These are phyloP conservation scores for Clarias gariepinus DNA, from an alignment of 2,113 vertebrate genomes.

Conservation along the genomic window DNA sequence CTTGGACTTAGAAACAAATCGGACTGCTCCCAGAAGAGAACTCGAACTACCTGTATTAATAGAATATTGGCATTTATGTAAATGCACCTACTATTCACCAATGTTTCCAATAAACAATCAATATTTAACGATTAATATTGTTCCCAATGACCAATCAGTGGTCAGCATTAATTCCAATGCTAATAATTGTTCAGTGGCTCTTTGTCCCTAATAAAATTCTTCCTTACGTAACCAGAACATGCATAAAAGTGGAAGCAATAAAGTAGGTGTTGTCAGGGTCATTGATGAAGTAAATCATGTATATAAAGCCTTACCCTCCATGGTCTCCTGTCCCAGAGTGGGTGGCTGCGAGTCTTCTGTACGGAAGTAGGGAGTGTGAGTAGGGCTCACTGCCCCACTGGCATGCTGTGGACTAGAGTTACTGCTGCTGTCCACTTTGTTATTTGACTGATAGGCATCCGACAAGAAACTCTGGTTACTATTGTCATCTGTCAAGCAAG, in stretches of 20 bases:
- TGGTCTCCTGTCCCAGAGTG: slow-evolving; percentile 90
- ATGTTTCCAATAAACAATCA: background rate
- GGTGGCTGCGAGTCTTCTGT: slow-evolving; percentile 93
- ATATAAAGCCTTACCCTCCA: slow-evolving; percentile 78
- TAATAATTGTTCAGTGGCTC: background rate
- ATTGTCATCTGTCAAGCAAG: slow-evolving; percentile 86
- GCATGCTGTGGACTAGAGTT: slow-evolving; percentile 92
- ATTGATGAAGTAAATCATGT: background rate
- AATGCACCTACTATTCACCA: background rate
- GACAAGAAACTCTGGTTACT: slow-evolving; percentile 98
- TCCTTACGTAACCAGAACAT: background rate
- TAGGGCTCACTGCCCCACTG: slow-evolving; percentile 85
- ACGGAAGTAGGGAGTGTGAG: slow-evolving; percentile 83
- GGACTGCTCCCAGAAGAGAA: too few species aligned
- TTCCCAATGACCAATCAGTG: background rate
- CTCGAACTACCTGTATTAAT: too few species aligned
- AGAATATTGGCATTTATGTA: too few species aligned
- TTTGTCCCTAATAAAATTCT: background rate
- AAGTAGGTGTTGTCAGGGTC: background rate
- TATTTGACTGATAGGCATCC: slow-evolving; percentile 83
- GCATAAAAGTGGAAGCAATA: background rate
- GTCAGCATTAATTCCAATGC: background rate
- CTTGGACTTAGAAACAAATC: too few species aligned
- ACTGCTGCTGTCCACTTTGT: slow-evolving; percentile 89
- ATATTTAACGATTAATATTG: too few species aligned